Base-by-base conservation (phyloP, 2,888 invertebrate genomes). In the Muschampia plurimacula region DNA sequence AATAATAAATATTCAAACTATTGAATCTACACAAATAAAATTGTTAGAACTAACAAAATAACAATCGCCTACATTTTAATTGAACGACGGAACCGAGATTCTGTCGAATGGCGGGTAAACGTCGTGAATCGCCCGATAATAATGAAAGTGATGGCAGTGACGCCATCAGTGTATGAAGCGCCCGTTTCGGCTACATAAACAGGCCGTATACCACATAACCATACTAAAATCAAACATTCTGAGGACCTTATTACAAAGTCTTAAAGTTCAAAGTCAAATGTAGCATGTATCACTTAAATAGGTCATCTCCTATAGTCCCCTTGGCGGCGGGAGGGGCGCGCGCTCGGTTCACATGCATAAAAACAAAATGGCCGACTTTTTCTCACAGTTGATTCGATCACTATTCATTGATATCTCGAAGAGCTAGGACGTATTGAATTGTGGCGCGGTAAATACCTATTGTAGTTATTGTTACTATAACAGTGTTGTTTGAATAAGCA, bases 181-280 rank as follows among this genome's bases (percentile, higher is more conserved):
- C 87, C 93, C 88, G 92, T 94, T 94, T 94, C 87, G 93, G 93
- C 93, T 92, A 94, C 93, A 93, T 94, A 94, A 94, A 94, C 94
- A 94, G 92, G 88, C 92, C 90, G 92, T 94, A 92, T 91, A 91
- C 88, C 83, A 83, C 66, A 84, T 77, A 77, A 85, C 87, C 83
- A 84, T 49, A 72, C 60, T 79, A 81, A 81, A 75, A 74, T 74
- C 76, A 82, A 52, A 78, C 75, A 67, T 49, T 60, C 65, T 49
- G 74, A 77, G 72, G 74, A 71, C 76, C 77, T 81, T 74, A 84
- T 41, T 0, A 0, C 41, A n/a, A 70, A 1, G 15, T 0, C 0
- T 73, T 83, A 89, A 83, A 77, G 78, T 72, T 75, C 57, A 81
- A 76, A 84, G 76, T 88, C 44, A 59, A 76, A 68, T 78, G 79